Evolutionary conservation across 2,888 invertebrate species (phyloP).

Genomic region (Tryphoninae sp.): DNA sequence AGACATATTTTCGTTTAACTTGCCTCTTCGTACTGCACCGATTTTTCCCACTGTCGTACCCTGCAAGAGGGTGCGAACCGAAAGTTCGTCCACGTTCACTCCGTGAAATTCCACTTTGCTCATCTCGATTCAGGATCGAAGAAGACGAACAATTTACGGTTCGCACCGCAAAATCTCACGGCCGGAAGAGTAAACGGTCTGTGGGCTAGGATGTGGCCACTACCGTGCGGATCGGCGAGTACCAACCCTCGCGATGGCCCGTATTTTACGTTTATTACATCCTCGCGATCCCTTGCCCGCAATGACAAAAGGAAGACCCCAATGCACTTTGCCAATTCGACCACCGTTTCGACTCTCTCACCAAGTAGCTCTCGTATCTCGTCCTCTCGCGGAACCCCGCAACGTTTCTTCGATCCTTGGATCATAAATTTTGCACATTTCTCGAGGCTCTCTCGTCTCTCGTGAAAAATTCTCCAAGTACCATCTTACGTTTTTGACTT

Average conservation of each 20-base stretch:
- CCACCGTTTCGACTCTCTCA: conserved; percentile 19
- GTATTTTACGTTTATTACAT: conserved; percentile 49
- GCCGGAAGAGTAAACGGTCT: conserved; percentile 68
- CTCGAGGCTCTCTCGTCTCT: conserved; percentile 10
- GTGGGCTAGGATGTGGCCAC: conserved; percentile 72
- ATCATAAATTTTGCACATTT: conserved; percentile 57
- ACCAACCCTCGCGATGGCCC: conserved; percentile 25
- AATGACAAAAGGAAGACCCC: conserved; percentile 7
- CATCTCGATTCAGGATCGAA: conserved; percentile 9
- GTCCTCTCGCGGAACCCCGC: conserved; percentile 58
- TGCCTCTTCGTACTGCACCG: neutral
- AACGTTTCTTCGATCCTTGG: conserved; percentile 39
- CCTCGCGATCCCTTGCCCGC: conserved; percentile 53
- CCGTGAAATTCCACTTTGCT: neutral
- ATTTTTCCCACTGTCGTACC: neutral
- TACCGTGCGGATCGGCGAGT: conserved; percentile 59
- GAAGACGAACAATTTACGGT: conserved; percentile 73
- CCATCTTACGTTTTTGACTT: conserved; percentile 27
- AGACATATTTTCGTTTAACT: neutral
- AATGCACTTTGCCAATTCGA: conserved; percentile 62
- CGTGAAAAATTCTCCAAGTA: neutral
- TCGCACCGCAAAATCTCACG: conserved; percentile 31
- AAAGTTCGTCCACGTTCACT: neutral
- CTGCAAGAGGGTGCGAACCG: neutral
- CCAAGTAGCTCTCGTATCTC: conserved; percentile 16